Evolutionary conservation across 2,113 vertebrate genomes (phyloP), one percentile per base, ranked within the genome.

Genomic region (Gopherus flavomarginatus): DNA sequence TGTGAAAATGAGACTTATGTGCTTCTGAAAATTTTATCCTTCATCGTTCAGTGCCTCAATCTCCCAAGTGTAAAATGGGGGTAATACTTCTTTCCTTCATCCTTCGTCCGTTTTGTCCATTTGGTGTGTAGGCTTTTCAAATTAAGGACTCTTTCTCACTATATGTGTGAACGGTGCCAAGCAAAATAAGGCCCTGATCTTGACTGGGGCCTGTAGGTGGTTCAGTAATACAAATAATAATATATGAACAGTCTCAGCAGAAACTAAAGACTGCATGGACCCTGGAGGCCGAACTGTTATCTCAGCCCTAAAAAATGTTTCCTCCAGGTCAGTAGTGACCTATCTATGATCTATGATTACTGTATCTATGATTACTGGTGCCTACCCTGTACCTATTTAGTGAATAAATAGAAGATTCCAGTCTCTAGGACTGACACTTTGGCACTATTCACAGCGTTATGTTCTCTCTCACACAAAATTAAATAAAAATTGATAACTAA

Each of bases 401-500:
- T 44, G 57, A 95, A 86, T 50, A 86, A 21, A 75, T 6, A 26
- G 75, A 85, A 91, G 62, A 96, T 85, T 91, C 88, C 81, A 53
- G 81, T 42, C 86, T 75, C 62, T 78, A 89, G 57, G 65, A 75
- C 53, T 94, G 87, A 53, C 87, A 94, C 72, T 79, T 27, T 81
- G 53, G 8, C 85, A 87, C 47, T 82, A 42, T 75, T 75, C 72
- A 78, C 27, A 93, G 81, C 29, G 95, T 57, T 16, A 86, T 26
- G 27, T 90, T 93, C 35, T 57, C 78, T 81, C 80, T 81, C 84
- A 56, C 1, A 81, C 79, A 88, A n/a, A n/a, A 69, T 69, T 35
- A 93, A 93, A 95, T 56, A 96, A 96, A 82, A 95, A 93, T n/a
- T 65, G n/a, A 88, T 44, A 59, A 57, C 88, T 11, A 87, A 29